Evolutionary conservation across 1,140 invertebrate species (phyloP).

Genomic region (Pectinophora gossypiella): DNA sequence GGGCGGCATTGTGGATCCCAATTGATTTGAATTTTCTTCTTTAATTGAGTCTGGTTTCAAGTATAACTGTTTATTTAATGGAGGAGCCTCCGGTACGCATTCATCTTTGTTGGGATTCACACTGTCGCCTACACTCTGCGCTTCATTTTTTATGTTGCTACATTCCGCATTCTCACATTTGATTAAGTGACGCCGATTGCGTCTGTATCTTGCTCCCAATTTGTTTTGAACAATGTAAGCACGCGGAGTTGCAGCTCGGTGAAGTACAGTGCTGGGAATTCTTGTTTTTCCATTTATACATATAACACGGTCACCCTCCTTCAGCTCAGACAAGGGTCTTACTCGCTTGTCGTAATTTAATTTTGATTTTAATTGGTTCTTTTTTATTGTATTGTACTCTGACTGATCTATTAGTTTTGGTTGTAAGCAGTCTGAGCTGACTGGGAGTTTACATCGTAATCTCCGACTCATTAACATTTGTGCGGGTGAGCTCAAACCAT

Average conservation of each 20-base stretch:
- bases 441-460: conserved; percentile 4
- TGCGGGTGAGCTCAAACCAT: conserved; percentile 7
- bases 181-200: too few species aligned
- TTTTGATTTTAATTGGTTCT: conserved; percentile 1
- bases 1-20: too few species aligned
- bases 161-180: too few species aligned
- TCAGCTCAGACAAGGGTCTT: background rate
- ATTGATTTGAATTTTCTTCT: too few species aligned
- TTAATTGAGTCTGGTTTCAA: too few species aligned
- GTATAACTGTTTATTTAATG: too few species aligned
- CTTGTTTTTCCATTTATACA: conserved; percentile 5
- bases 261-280: background rate
- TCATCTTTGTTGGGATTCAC: too few species aligned
- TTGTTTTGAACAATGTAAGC: conserved; percentile 7
- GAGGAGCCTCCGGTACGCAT: too few species aligned
- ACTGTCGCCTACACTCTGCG: too few species aligned
- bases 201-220: too few species aligned
- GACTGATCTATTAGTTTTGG: background rate
- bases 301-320: conserved; percentile 1
- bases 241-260: background rate
- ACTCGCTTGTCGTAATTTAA: background rate
- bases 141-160: too few species aligned
- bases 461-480: conserved; percentile 9
- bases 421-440: background rate
- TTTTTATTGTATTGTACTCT: conserved; percentile 1